Conservation (phyloP, 2,113 vertebrate genomes). For the Alligator mississippiensis region DNA sequence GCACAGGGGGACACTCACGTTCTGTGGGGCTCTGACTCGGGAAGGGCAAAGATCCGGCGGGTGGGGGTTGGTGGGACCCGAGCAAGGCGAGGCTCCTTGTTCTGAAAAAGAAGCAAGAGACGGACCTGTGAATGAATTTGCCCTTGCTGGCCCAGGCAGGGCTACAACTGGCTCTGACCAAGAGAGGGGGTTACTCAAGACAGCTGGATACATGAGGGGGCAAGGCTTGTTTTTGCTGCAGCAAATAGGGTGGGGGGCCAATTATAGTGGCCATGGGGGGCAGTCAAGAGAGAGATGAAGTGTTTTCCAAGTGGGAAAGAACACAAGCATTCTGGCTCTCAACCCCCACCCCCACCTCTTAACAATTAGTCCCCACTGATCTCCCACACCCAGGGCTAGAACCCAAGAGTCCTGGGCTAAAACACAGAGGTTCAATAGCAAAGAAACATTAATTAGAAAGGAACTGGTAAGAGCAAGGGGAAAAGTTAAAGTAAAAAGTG, state of each 20-base stretch:
- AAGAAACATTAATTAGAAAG: neutral
- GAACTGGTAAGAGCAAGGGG: neutral
- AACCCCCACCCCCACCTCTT: too few relatives aligned
- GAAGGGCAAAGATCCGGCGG: slow-evolving; percentile 50
- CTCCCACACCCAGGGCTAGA: too few relatives aligned
- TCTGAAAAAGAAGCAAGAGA: slow-evolving; percentile 63
- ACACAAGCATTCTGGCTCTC: too few relatives aligned
- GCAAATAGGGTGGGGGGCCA: neutral
- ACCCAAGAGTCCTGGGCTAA: neutral
- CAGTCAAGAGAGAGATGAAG: too few relatives aligned
- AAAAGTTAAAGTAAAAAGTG: slow-evolving; percentile 62
- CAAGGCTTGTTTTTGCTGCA: neutral
- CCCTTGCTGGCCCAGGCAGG: neutral
- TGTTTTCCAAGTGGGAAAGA: too few relatives aligned
- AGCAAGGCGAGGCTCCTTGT: slow-evolving; percentile 81
- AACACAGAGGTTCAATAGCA: neutral
- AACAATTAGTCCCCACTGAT: too few relatives aligned
- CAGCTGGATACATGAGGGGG: neutral
- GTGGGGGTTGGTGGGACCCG: slow-evolving; percentile 84
- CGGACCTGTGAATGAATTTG: neutral
- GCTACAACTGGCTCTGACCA: neutral
- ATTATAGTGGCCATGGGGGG: too few relatives aligned
- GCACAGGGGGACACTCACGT: slow-evolving; percentile 47
- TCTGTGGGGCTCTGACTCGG: slow-evolving; percentile 51
- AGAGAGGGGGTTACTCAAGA: neutral